Conservation (phyloP, 2,113 vertebrate genomes). For the Piliocolobus tephrosceles region DNA sequence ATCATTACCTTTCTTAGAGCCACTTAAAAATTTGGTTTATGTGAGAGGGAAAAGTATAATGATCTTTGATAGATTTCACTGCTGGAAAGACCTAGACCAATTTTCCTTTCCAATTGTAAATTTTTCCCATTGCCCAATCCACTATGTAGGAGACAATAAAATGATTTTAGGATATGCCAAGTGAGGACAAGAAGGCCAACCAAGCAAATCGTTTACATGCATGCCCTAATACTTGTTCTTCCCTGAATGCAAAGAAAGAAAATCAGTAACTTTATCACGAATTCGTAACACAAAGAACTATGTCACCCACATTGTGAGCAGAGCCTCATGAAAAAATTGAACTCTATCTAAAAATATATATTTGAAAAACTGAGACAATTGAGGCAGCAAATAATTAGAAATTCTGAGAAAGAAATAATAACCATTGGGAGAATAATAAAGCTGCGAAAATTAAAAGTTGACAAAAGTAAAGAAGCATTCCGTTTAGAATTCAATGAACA, state of each 20-base stretch:
- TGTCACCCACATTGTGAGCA: not conserved
- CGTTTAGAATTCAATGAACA: not conserved
- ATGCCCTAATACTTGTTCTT: not conserved
- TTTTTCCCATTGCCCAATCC: not conserved
- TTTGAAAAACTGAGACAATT: not conserved
- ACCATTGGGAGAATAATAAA: not conserved
- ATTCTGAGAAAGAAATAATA: slow-evolving; percentile 2
- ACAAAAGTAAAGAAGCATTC: not conserved
- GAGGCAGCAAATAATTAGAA: not conserved
- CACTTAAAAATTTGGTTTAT: not conserved
- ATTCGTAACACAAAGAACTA: not conserved
- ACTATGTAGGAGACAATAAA: not conserved
- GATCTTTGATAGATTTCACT: not conserved
- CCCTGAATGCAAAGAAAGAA: slow-evolving; percentile 10
- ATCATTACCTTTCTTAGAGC: not conserved
- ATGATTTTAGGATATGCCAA: not conserved
- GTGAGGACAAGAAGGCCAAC: not conserved
- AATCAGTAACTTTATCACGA: not conserved
- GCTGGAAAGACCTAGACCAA: not conserved
- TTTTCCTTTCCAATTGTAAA: not conserved
- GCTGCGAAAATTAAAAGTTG: not conserved
- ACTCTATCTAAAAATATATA: not conserved
- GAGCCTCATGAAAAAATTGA: not conserved
- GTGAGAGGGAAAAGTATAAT: not conserved
- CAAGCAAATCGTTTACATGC: not conserved